Conservation (phyloP, 2,888 invertebrate genomes). For the Coronaproctus castanopsis region DNA sequence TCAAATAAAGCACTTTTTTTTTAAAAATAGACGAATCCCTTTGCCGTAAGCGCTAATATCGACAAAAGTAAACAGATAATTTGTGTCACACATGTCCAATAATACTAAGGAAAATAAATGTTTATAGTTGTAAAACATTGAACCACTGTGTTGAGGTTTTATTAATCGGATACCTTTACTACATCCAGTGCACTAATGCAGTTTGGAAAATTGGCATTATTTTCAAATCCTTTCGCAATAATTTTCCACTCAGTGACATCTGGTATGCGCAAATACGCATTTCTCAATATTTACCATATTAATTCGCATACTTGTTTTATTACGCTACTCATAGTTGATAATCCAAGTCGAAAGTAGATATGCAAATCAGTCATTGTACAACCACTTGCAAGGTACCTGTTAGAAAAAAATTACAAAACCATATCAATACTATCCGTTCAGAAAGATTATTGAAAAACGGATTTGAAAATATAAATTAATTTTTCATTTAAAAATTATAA, state of each 20-base stretch:
- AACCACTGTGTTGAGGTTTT: too few species aligned
- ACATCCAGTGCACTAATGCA: too few species aligned
- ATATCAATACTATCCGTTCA: too few species aligned
- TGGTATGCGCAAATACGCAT: constrained; percentile 7
- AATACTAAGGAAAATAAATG: too few species aligned
- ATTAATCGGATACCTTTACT: too few species aligned
- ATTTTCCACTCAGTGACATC: constrained; percentile 8
- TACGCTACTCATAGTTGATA: constrained; percentile 9
- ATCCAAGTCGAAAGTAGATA: constrained; percentile 7
- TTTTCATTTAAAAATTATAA: too few species aligned
- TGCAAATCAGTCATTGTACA: constrained; percentile 7
- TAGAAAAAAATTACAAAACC: too few species aligned
- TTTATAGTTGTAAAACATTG: too few species aligned
- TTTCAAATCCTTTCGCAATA: constrained; percentile 12
- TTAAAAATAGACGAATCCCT: constrained; percentile 12
- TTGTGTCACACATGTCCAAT: constrained; percentile 13
- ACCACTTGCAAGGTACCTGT: constrained; percentile 7
- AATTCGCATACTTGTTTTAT: constrained; percentile 7
- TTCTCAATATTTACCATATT: constrained; percentile 4
- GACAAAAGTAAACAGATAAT: constrained; percentile 14
- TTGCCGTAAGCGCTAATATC: constrained; percentile 13
- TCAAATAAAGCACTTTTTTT: constrained; percentile 7
- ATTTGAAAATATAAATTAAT: too few species aligned
- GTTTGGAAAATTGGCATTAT: constrained; percentile 16
- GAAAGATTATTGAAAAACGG: too few species aligned